phyloP scores from a whole-genome alignment of 2,113 vertebrate genomes.

The Chaenocephalus aceratus region DNA sequence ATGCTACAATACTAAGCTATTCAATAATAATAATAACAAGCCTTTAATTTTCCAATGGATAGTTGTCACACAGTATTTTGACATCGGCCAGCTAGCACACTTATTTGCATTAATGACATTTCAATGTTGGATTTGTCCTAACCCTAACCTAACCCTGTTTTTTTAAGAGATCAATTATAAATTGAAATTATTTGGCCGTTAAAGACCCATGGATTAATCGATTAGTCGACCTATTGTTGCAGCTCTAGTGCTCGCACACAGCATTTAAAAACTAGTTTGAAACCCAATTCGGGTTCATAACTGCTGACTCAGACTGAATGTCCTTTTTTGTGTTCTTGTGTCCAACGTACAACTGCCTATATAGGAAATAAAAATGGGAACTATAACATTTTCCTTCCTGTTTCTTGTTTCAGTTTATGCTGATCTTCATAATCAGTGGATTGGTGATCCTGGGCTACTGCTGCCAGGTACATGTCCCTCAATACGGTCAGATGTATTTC shows the following conservation, averaged over 20 bases:
- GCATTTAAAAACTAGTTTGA: not conserved
- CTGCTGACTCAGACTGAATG: not conserved
- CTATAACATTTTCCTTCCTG: constrained; percentile 12
- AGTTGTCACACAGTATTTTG: too few species aligned
- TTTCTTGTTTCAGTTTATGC: constrained; percentile 86
- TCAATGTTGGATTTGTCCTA: too few species aligned
- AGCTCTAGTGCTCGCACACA: not conserved
- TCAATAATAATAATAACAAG: too few species aligned
- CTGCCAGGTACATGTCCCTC: constrained; percentile 87
- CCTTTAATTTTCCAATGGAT: too few species aligned
- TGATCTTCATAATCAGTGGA: constrained; percentile 96
- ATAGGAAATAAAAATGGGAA: not conserved
- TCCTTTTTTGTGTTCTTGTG: not conserved
- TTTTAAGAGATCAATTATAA: too few species aligned
- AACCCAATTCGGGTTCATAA: not conserved
- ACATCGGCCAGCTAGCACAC: too few species aligned
- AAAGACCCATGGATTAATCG: too few species aligned
- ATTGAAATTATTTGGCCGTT: too few species aligned
- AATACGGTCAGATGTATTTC: not conserved
- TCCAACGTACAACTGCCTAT: not conserved
- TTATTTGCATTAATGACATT: too few species aligned
- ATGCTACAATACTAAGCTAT: too few species aligned
- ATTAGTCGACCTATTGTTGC: too few species aligned
- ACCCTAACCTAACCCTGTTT: too few species aligned
- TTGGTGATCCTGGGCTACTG: constrained; percentile 96